These are phyloP conservation scores for Pyrrhura leucotis DNA, from an alignment of 2,797 vertebrate species.

Conservation along the genomic window DNA sequence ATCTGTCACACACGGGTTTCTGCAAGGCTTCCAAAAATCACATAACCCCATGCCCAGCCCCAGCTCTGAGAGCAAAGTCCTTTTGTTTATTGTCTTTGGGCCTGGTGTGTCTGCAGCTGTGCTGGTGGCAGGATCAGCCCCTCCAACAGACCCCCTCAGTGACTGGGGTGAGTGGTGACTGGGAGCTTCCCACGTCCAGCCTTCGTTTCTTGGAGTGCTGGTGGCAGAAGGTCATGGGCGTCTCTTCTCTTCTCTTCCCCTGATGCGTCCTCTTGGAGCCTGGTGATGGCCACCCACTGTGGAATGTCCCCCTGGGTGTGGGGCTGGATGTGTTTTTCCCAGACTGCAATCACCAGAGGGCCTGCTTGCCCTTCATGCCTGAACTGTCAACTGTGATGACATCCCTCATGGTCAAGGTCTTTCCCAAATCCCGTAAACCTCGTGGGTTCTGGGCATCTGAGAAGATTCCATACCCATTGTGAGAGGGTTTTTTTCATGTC, in stretches of 20 bases:
- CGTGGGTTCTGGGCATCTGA: neutral
- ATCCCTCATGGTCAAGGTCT: neutral
- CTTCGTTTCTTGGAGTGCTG: rapidly evolving
- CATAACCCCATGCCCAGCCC: slow-evolving; percentile 46
- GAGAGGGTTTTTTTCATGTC: neutral
- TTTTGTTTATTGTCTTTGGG: slow-evolving; percentile 71
- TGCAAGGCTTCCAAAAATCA: slow-evolving; percentile 66
- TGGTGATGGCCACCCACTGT: neutral
- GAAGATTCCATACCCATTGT: neutral
- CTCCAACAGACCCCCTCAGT: neutral
- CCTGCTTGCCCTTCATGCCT: neutral
- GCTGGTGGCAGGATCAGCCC: slow-evolving; percentile 33
- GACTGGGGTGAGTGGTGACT: neutral
- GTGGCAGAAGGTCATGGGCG: neutral
- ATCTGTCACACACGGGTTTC: slow-evolving; percentile 18
- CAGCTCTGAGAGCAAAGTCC: neutral
- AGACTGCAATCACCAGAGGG: neutral
- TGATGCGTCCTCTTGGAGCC: neutral
- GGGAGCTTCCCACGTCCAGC: neutral
- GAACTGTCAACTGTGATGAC: neutral
- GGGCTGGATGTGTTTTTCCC: neutral
- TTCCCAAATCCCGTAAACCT: neutral
- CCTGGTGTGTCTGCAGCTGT: slow-evolving; percentile 50
- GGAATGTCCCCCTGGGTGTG: neutral
- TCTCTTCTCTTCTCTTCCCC: neutral